A percentile compares a stretch with the other conserved stretches of the same genome.
phyloP scores from a whole-genome alignment of 2,888 invertebrate genomes.

The Entomobrya multifasciata region DNA sequence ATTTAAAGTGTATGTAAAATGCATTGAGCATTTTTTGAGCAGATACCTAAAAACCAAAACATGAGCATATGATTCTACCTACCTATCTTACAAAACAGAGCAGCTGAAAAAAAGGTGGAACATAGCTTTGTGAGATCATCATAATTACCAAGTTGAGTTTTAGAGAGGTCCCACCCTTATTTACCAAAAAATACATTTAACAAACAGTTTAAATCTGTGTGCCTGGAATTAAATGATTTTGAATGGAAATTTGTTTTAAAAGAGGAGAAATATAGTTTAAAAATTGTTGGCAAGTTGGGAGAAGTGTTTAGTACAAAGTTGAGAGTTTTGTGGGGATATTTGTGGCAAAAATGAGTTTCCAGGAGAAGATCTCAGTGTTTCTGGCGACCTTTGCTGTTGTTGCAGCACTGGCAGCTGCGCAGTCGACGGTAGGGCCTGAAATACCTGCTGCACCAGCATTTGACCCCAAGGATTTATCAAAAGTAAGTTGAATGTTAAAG shows the following conservation, averaged over 20 bases:
- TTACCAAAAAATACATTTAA: conserved; percentile 13
- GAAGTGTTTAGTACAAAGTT: not conserved
- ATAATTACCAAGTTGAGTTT: conserved; percentile 4
- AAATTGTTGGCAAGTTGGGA: too few species aligned
- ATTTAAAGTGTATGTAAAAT: not conserved
- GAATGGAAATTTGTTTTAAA: not conserved
- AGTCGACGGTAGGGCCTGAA: too few species aligned
- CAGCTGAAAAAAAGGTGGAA: conserved; percentile 7
- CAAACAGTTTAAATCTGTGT: too few species aligned
- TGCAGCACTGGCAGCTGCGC: conserved; percentile 47
- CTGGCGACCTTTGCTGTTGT: conserved; percentile 31
- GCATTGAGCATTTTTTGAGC: not conserved
- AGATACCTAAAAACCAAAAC: not conserved
- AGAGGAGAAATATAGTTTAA: not conserved
- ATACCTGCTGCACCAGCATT: too few species aligned
- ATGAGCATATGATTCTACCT: not conserved
- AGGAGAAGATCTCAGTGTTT: conserved; percentile 40
- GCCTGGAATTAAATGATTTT: not conserved
- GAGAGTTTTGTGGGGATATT: conserved; percentile 5
- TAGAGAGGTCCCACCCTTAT: conserved; percentile 43
- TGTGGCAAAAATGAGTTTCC: conserved; percentile 25
- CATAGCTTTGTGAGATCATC: not conserved
- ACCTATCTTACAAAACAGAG: too few species aligned
- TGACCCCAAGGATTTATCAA: too few species aligned
- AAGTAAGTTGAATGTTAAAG: too few species aligned